Conservation (phyloP, 64 coral and sea anemone species). For the Montipora foliosa region DNA sequence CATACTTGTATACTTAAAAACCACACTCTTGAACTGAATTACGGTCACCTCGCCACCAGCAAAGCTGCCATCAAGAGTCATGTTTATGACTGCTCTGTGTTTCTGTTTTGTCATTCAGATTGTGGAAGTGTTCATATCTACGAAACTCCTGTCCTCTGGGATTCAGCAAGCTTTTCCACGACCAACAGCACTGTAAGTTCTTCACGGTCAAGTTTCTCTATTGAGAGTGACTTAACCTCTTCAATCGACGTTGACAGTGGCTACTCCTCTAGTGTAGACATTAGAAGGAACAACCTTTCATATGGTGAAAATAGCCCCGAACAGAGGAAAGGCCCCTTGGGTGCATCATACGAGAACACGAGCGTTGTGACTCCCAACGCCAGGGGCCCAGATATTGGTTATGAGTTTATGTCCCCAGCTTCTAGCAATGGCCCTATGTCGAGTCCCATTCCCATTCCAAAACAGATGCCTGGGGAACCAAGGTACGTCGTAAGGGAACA, state of each 20-base stretch:
- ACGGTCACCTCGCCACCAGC: no score
- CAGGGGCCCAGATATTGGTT: neutral
- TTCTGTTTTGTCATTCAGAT: conserved; percentile 28
- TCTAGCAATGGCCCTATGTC: neutral
- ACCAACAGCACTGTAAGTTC: conserved; percentile 22
- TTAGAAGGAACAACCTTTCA: conserved; percentile 12
- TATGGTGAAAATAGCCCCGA: conserved; percentile 25
- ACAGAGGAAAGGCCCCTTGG: neutral
- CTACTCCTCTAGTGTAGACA: conserved; percentile 81
- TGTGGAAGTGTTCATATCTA: conserved; percentile 80
- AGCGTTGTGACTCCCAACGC: neutral
- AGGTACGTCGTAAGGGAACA: neutral
- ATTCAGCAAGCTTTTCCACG: neutral
- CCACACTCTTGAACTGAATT: no score
- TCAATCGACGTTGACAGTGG: conserved; percentile 81
- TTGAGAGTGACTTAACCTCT: conserved; percentile 82
- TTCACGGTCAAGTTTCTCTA: conserved; percentile 33
- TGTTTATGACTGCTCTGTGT: neutral
- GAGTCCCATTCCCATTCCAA: conserved; percentile 36
- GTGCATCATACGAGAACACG: conserved; percentile 46
- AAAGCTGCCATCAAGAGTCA: neutral
- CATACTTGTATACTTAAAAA: no score
- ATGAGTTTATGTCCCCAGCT: conserved; percentile 9
- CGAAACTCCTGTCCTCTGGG: conserved; percentile 67
- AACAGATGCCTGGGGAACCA: neutral